Evolutionary conservation across 2,888 invertebrate genomes (phyloP), one percentile per base, ranked within the genome.

Genomic region (Dasysyrphus tricinctus): DNA sequence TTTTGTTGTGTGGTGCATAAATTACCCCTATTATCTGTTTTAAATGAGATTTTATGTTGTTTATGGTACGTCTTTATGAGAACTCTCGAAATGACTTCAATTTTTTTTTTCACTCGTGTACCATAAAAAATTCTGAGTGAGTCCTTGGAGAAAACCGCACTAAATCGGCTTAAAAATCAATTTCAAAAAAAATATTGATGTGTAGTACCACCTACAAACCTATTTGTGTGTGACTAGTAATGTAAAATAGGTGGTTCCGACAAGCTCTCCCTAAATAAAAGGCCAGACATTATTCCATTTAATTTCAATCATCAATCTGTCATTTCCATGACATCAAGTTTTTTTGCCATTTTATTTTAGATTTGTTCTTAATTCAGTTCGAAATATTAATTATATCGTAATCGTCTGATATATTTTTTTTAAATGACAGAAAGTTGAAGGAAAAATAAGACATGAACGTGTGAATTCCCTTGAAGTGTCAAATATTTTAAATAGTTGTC

Each of bases 21-120:
- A 82, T 82, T 78, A 78, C 73, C 67, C 32, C 67, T 82, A 74
- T 82, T 82, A 78, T 82, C 59, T 69, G 34, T 11, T 67, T 78
- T 78, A 73, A 74, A 82, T 82, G 54, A 73, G 61, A 65, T 59
- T 61, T 67, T 70, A 51, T 61, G 32, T 72, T 70, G 61, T 81
- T 72, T 80, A 80, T 73, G 44, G 19, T 16, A 37, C 59, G 11
- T 34, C 59, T 47, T 59, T 49, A 61, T 37, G 29, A 32, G 32
- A 70, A 59, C 3, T 57, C 16, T 32, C 9, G 16, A 47, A 47
- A 34, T 73, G 34, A n/a, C 42, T 56, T 39, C 32, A 56, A 54
- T 57, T 57, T 57, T 72, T 24, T 1, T 32, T 24, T 29, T 16
- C 44, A 8, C 12, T 59, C 12, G 19, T 9, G 19, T 14, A 12